These are phyloP conservation scores for Riparia riparia DNA, from an alignment of 2,113 vertebrate species.

Conservation along the genomic window DNA sequence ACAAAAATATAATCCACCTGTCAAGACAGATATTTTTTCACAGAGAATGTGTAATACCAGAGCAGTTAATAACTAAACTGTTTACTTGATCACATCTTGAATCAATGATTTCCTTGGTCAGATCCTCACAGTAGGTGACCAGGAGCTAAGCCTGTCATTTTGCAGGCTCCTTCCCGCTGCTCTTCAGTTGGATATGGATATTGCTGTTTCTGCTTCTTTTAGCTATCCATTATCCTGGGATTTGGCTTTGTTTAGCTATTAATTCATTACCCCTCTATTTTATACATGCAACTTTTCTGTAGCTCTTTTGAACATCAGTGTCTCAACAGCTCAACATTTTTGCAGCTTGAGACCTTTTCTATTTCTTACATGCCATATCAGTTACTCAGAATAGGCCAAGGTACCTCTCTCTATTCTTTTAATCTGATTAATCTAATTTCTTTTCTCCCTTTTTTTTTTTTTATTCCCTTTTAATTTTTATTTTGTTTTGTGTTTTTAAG, in stretches of 20 bases:
- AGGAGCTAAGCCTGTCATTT: not conserved
- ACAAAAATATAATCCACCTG: not conserved
- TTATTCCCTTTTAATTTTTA: not conserved
- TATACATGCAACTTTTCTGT: not conserved
- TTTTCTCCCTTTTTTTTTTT: not conserved
- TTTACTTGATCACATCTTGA: not conserved
- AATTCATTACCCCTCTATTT: not conserved
- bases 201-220: not conserved
- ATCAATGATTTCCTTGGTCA: not conserved
- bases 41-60: not conserved
- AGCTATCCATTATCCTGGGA: not conserved
- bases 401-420: not conserved
- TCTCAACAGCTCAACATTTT: not conserved
- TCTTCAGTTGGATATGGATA: not conserved
- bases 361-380: not conserved
- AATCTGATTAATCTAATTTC: not conserved
- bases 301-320: not conserved
- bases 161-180: not conserved
- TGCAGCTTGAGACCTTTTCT: not conserved
- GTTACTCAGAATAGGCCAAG: not conserved
- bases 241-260: not conserved
- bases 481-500: not conserved
- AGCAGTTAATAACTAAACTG: not conserved
- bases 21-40: not conserved
- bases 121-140: not conserved